Evolutionary conservation across 2,113 vertebrate species (phyloP).

Genomic region (Thalassarche chlororhynchos): DNA sequence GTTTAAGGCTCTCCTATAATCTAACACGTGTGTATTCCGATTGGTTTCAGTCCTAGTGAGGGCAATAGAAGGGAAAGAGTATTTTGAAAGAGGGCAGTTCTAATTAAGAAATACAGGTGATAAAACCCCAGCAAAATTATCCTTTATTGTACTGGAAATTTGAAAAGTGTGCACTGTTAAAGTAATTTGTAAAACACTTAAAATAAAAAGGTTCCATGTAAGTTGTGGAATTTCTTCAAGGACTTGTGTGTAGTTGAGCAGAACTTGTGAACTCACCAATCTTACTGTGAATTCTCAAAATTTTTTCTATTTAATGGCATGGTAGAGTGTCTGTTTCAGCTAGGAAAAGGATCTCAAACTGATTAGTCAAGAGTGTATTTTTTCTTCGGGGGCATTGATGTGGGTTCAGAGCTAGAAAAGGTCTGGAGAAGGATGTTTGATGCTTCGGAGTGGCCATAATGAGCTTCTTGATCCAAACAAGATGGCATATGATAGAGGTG

Average conservation of each 20-base stretch:
- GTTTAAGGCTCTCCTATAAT: neutral
- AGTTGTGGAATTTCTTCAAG: neutral
- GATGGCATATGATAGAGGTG: neutral
- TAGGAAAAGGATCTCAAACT: neutral
- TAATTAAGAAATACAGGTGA: neutral
- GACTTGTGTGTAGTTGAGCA: neutral
- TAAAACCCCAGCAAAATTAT: neutral
- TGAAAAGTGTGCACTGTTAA: neutral
- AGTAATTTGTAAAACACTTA: neutral
- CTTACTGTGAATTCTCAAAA: neutral
- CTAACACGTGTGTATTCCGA: accelerated
- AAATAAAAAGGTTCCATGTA: accelerated
- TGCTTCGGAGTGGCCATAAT: neutral
- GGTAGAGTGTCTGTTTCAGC: neutral
- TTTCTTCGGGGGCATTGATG: accelerated
- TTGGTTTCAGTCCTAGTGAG: neutral
- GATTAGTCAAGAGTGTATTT: neutral
- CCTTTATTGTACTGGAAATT: neutral
- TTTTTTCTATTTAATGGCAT: neutral
- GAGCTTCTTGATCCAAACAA: neutral
- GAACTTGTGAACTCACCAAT: neutral
- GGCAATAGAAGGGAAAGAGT: neutral
- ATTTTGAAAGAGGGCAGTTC: neutral
- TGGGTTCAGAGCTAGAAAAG: neutral
- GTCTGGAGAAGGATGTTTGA: neutral